A percentile compares a stretch with the other conserved stretches of the same genome.
phyloP scores from a whole-genome alignment of 2,797 vertebrate species.

The Sebastes vulpes region DNA sequence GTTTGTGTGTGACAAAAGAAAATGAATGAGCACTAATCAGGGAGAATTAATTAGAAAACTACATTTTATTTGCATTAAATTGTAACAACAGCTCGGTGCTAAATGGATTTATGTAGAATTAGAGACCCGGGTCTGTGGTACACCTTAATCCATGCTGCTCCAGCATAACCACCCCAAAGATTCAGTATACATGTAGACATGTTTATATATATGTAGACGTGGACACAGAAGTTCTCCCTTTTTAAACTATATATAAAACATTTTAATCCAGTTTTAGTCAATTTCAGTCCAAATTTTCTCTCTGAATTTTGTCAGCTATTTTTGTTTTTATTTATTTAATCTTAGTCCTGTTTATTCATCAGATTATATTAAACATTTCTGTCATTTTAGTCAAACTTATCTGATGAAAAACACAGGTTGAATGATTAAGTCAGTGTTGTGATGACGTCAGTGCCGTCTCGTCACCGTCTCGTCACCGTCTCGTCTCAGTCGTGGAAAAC shows the following conservation, averaged over 20 bases:
- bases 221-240: neutral
- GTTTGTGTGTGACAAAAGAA: neutral
- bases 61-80: neutral
- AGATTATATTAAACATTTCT: too few relatives aligned
- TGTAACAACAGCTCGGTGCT: neutral
- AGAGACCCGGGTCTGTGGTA: neutral
- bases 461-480: too few relatives aligned
- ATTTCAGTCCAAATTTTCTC: too few relatives aligned
- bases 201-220: neutral
- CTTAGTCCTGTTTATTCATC: too few relatives aligned
- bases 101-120: neutral
- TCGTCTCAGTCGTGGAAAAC: too few relatives aligned
- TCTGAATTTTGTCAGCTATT: too few relatives aligned
- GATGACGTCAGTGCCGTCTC: too few relatives aligned
- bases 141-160: neutral
- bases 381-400: too few relatives aligned
- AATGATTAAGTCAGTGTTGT: too few relatives aligned
- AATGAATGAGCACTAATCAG: neutral
- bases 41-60: neutral
- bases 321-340: too few relatives aligned
- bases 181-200: neutral
- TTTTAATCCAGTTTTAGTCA: too few relatives aligned
- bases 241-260: accelerated
- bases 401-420: too few relatives aligned
- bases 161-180: neutral